Evolutionary conservation across 1,140 invertebrate genomes (phyloP).

Genomic region (Episyrphus balteatus): DNA sequence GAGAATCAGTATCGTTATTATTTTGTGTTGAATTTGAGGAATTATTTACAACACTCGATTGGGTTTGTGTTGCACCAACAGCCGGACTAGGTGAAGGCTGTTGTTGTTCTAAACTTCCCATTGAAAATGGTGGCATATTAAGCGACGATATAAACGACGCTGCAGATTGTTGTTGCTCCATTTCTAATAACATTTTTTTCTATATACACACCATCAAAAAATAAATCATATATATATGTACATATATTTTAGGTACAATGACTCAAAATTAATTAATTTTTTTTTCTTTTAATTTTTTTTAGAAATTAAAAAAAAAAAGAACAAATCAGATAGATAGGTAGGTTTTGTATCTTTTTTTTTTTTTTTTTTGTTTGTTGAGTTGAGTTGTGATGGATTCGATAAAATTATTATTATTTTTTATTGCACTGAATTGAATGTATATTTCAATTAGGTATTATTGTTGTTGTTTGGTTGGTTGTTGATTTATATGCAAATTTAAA

Average conservation of each 20-base stretch:
- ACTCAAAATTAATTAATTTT: too few species aligned
- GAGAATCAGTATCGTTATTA: conserved; percentile 2
- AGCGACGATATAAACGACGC: conserved; percentile 69
- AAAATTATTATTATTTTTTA: too few species aligned
- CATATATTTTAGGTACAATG: too few species aligned
- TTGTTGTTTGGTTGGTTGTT: too few species aligned
- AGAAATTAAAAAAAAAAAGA: too few species aligned
- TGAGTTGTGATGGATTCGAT: too few species aligned
- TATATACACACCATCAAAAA: background rate
- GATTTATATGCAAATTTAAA: too few species aligned
- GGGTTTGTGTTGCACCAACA: conserved; percentile 48
- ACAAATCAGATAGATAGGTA: background rate
- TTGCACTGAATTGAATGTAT: too few species aligned
- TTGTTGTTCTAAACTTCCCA: conserved; percentile 53
- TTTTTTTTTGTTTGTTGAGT: conserved; percentile 1
- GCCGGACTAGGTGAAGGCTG: conserved; percentile 46
- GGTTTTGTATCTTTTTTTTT: conserved; percentile 10
- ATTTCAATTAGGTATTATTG: too few species aligned
- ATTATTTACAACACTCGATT: conserved; percentile 41
- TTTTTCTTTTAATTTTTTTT: too few species aligned
- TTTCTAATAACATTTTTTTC: conserved; percentile 68
- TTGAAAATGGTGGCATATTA: conserved; percentile 71
- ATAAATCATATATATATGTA: too few species aligned
- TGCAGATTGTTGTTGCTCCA: conserved; percentile 64
- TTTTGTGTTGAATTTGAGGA: conserved; percentile 13